Conservation (phyloP, 2,113 vertebrate genomes). For the Paratilapia polleni region DNA sequence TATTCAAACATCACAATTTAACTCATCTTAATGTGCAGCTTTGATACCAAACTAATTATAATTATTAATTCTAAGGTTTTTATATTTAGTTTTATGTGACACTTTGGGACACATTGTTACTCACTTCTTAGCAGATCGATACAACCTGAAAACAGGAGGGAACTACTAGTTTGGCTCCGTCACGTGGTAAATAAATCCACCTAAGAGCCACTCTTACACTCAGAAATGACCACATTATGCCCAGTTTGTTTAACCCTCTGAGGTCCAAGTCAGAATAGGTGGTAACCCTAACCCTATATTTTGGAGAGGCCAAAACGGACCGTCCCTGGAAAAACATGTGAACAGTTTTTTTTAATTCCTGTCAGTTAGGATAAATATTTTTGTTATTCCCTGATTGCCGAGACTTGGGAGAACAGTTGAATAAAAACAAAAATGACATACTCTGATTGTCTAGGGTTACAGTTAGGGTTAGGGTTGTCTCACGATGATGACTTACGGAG, state of each 20-base stretch:
- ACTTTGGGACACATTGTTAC: neutral
- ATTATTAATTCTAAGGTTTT: constrained; percentile 15
- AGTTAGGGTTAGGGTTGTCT: neutral
- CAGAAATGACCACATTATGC: neutral
- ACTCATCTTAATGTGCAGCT: neutral
- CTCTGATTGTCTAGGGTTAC: neutral
- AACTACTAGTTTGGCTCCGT: neutral
- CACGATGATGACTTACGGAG: neutral
- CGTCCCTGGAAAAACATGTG: too few relatives aligned
- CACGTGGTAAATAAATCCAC: neutral
- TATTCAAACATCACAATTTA: constrained; percentile 30
- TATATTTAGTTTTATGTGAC: constrained; percentile 12
- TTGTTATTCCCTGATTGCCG: too few relatives aligned
- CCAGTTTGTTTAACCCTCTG: neutral
- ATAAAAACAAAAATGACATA: neutral
- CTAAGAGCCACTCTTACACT: neutral
- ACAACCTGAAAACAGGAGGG: neutral
- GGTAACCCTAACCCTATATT: too few relatives aligned
- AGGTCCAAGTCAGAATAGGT: neutral
- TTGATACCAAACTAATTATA: constrained; percentile 36
- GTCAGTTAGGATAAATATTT: too few relatives aligned
- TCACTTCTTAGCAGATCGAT: neutral
- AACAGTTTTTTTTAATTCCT: too few relatives aligned
- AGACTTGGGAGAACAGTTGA: too few relatives aligned
- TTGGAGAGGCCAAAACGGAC: too few relatives aligned